Conservation (phyloP, 2,113 vertebrate genomes). For the Microcebus ravelobensis region DNA sequence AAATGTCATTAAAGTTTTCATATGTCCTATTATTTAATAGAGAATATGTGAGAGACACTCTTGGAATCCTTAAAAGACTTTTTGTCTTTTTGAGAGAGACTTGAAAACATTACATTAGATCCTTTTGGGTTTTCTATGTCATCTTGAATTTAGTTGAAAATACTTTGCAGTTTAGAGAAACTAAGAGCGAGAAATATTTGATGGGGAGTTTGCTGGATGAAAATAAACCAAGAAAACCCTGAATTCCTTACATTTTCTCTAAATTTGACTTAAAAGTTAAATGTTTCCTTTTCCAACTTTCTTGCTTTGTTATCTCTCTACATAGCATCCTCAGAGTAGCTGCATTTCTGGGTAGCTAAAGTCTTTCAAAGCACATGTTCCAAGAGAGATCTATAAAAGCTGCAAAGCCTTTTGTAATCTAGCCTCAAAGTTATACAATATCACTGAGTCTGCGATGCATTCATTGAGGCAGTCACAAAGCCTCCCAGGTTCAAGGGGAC, state of each 20-base stretch:
- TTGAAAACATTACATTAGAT: background rate
- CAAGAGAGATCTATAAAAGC: background rate
- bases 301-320: background rate
- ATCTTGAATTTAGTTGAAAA: background rate
- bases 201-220: accelerated
- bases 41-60: background rate
- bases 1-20: background rate
- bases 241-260: background rate
- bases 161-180: background rate
- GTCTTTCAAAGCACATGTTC: background rate
- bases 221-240: background rate
- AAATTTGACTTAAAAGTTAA: background rate
- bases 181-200: background rate
- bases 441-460: background rate
- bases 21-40: background rate
- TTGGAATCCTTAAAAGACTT: background rate
- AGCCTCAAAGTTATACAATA: background rate
- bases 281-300: background rate
- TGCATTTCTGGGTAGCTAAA: background rate
- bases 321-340: background rate
- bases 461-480: background rate
- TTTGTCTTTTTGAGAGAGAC: background rate
- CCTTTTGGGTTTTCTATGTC: background rate
- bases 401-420: background rate
- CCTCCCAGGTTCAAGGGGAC: accelerated